Evolutionary conservation across 2,888 invertebrate species (phyloP), one percentile per base, ranked within the genome.

Genomic region (Stegana nigrithorax): DNA sequence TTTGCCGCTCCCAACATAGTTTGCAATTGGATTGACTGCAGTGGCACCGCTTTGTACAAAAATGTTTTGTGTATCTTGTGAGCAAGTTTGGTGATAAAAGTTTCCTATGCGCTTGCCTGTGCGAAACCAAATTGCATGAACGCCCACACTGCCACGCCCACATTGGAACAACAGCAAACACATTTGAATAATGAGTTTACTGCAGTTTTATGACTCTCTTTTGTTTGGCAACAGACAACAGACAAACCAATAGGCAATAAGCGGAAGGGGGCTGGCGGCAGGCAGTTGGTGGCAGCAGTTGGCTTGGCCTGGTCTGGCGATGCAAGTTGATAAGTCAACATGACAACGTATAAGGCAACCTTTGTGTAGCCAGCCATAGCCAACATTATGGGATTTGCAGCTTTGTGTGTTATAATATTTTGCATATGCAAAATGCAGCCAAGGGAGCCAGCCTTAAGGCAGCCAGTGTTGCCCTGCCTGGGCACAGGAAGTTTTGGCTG

Each of bases 121-220:
- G n/a, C n/a, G n/a, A n/a, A n/a, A n/a, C n/a, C n/a, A n/a, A n/a
- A n/a, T n/a, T n/a, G n/a, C n/a, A n/a, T n/a, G n/a, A n/a, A n/a
- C n/a, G n/a, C n/a, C n/a, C n/a, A n/a, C n/a, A n/a, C n/a, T n/a
- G n/a, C n/a, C n/a, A n/a, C n/a, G n/a, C n/a, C n/a, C n/a, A n/a
- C n/a, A n/a, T n/a, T n/a, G n/a, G n/a, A n/a, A 17, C 4, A 32
- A 10, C 21, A 53, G 45, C 23, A 53, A 62, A 65, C 65, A 71
- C 73, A 75, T 73, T 73, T 73, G 75, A 75, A 73, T 73, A 73
- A 73, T 73, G 73, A 69, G 72, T 64, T 72, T 55, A 66, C 32
- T 64, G 64, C 57, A 63, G 66, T 65, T 70, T 69, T 65, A 36
- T 42, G 39, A 19, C 42, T 60, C 42, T 42, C 39, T 10, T 17